These are phyloP conservation scores for Bergia puertoricense DNA, from an alignment of 92 coral and sea anemone species.

Conservation along the genomic window DNA sequence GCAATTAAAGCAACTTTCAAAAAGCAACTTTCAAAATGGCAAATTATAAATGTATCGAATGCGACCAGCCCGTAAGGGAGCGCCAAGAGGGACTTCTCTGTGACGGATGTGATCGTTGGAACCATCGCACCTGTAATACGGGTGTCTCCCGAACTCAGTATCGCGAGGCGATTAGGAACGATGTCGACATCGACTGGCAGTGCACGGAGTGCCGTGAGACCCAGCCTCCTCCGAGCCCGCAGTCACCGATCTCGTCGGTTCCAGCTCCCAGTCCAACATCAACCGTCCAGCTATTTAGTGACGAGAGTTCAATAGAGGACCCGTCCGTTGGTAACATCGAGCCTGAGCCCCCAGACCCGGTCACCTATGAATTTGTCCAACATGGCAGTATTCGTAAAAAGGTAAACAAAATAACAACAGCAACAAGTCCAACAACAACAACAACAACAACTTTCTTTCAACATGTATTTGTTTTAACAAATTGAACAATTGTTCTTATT, in stretches of 20 bases:
- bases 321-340: not conserved
- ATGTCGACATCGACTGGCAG: conserved; percentile 9
- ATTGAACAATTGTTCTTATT: conserved; percentile 1
- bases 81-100: not conserved
- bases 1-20: no score
- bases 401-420: conserved; percentile 3
- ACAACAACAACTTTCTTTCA: not conserved
- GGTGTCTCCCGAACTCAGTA: conserved; percentile 8
- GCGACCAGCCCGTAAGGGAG: conserved; percentile 26
- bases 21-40: no score
- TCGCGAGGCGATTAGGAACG: conserved; percentile 12
- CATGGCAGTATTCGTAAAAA: not conserved
- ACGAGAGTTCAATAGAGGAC: not conserved
- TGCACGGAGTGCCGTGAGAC: conserved; percentile 1
- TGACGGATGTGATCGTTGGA: not conserved
- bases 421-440: not conserved
- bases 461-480: not conserved
- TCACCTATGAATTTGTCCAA: not conserved
- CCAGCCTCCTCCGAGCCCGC: not conserved
- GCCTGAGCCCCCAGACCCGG: not conserved
- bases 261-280: not conserved
- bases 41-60: conserved; percentile 16
- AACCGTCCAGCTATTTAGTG: not conserved
- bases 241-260: not conserved
- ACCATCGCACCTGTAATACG: not conserved